phyloP scores from a whole-genome alignment of 2,797 vertebrate genomes.

The Peromyscus eremicus region DNA sequence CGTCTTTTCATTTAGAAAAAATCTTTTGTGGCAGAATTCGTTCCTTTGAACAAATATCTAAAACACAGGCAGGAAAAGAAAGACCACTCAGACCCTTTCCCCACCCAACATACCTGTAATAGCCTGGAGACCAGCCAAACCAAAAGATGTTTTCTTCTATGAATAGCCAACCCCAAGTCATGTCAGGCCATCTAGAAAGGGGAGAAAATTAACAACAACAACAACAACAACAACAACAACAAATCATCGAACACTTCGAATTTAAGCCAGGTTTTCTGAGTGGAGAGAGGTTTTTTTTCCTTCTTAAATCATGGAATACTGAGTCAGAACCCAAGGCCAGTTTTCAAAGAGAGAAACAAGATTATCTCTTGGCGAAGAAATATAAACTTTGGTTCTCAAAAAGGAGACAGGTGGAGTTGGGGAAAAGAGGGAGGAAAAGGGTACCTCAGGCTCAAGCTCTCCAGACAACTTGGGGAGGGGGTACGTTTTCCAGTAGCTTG shows the following conservation, averaged over 20 bases:
- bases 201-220: not conserved
- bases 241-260: not conserved
- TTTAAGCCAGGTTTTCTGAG: slow-evolving; percentile 38
- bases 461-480: not conserved
- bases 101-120: slow-evolving; percentile 77
- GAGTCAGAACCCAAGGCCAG: not conserved
- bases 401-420: not conserved
- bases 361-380: slow-evolving; percentile 33
- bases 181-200: slow-evolving; percentile 50
- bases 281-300: not conserved
- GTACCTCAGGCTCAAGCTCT: slow-evolving; percentile 19
- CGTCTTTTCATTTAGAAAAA: not conserved
- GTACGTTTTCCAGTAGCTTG: slow-evolving; percentile 77
- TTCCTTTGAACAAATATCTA: slow-evolving; percentile 65
- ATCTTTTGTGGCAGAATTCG: slow-evolving; percentile 50
- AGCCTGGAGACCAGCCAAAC: slow-evolving; percentile 22
- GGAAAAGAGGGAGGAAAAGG: slow-evolving; percentile 11
- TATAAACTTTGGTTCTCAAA: slow-evolving; percentile 20
- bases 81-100: slow-evolving; percentile 38
- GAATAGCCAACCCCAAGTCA: slow-evolving; percentile 49
- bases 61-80: slow-evolving; percentile 16
- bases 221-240: too few relatives aligned
- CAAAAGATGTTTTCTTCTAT: slow-evolving; percentile 63
- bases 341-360: slow-evolving; percentile 41
- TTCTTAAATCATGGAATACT: not conserved